Percentiles rank a stretch among this genome's conserved stretches.
Conservation (phyloP, 2,797 vertebrate species). For the Anolis apletophallus region DNA sequence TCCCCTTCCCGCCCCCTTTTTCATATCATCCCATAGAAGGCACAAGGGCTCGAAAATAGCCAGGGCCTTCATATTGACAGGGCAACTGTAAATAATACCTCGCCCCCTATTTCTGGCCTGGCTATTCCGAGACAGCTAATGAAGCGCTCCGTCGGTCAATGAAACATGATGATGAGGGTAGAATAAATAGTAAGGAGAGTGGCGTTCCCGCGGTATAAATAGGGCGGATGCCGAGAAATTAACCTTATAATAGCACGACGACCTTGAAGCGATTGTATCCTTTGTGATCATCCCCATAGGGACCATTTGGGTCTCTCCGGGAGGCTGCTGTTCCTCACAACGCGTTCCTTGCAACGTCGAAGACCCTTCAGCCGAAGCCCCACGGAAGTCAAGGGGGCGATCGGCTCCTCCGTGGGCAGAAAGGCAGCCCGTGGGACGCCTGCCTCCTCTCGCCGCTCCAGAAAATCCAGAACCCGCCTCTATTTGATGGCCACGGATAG, state of each 20-base stretch:
- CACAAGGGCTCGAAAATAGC: slow-evolving; percentile 22
- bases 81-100: slow-evolving; percentile 4
- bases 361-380: neutral
- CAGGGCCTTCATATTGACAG: neutral
- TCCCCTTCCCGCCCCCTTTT: neutral
- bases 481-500: neutral
- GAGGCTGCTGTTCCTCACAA: neutral
- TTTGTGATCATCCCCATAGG: neutral
- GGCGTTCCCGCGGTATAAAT: neutral
- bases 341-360: neutral
- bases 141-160: neutral
- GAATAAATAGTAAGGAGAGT: slow-evolving; percentile 8
- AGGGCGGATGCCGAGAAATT: neutral
- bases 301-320: neutral
- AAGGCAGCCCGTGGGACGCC: no score
- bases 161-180: slow-evolving; percentile 7
- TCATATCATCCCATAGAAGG: neutral
- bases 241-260: neutral
- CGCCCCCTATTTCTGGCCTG: neutral
- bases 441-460: neutral
- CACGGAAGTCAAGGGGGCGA: neutral
- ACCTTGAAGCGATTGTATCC: slow-evolving; percentile 16
- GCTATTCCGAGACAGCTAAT: slow-evolving; percentile 7
- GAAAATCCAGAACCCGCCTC: neutral
- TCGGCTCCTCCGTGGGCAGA: no score